phyloP scores from a whole-genome alignment of 2,797 vertebrate species.

The Oreochromis mossambicus region DNA sequence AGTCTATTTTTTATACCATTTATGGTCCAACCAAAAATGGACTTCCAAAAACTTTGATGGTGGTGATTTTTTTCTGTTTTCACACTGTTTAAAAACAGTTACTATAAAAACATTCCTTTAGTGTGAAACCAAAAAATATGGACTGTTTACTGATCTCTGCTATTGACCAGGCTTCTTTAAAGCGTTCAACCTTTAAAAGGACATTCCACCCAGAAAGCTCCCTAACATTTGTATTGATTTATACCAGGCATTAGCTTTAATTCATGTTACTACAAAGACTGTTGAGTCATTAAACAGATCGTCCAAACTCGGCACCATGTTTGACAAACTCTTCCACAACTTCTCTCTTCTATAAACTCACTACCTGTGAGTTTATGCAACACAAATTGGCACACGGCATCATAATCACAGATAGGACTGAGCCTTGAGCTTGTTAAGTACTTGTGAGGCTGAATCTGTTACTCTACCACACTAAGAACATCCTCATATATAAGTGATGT shows the following conservation, averaged over 20 bases:
- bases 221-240: neutral
- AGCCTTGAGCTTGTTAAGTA: neutral
- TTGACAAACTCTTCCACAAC: neutral
- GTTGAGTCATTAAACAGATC: neutral
- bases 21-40: neutral
- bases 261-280: neutral
- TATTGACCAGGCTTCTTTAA: neutral
- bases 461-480: neutral
- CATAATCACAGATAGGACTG: neutral
- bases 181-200: neutral
- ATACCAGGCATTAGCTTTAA: neutral
- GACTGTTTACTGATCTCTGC: neutral
- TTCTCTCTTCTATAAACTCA: neutral
- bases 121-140: rapidly evolving
- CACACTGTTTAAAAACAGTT: neutral
- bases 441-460: neutral
- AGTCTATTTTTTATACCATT: neutral
- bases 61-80: neutral
- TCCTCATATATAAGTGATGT: neutral
- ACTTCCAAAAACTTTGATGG: neutral
- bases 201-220: neutral
- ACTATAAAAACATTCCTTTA: neutral
- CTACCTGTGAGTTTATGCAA: neutral
- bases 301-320: neutral
- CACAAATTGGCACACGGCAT: neutral